Percentiles rank a stretch among this genome's conserved stretches.
These are phyloP conservation scores for Cyprinodon diabolis DNA, from an alignment of 2,797 vertebrate species.

Conservation along the genomic window DNA sequence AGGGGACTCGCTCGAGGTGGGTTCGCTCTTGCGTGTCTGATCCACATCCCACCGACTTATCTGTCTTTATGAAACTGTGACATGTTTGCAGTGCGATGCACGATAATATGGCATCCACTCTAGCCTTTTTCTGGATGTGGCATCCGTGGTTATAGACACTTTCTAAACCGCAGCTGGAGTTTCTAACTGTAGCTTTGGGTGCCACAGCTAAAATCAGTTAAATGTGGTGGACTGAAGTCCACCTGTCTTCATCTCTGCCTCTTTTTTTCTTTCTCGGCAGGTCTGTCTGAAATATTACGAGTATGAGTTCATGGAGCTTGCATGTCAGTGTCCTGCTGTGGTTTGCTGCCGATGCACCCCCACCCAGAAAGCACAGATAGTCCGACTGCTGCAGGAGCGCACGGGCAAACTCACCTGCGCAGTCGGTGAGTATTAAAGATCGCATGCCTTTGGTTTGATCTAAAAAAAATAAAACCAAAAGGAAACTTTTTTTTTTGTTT, in stretches of 20 bases:
- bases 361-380: conserved; percentile 97
- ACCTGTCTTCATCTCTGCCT: neutral
- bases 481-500: neutral
- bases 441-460: neutral
- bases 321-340: conserved; percentile 95
- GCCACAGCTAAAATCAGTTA: conserved; percentile 38
- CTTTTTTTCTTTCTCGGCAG: conserved; percentile 59
- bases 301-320: conserved; percentile 98
- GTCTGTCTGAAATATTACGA: conserved; percentile 97
- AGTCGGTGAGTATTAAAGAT: conserved; percentile 83
- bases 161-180: conserved; percentile 31
- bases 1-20: conserved; percentile 94
- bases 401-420: conserved; percentile 96
- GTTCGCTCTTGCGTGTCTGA: neutral
- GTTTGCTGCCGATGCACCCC: conserved; percentile 96
- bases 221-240: conserved; percentile 3
- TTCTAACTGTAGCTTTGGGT: conserved; percentile 47
- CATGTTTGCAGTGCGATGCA: conserved; percentile 29
- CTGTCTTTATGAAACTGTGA: conserved; percentile 41
- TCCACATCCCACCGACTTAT: conserved; percentile 18
- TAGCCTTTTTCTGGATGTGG: conserved; percentile 56
- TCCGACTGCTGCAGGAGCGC: conserved; percentile 94
- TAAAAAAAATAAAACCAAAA: neutral
- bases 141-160: conserved; percentile 59
- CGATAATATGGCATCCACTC: conserved; percentile 34